A percentile compares a stretch with the other conserved stretches of the same genome.
Evolutionary conservation across 1,140 invertebrate genomes (phyloP).

Genomic region (Lucilia cuprina): DNA sequence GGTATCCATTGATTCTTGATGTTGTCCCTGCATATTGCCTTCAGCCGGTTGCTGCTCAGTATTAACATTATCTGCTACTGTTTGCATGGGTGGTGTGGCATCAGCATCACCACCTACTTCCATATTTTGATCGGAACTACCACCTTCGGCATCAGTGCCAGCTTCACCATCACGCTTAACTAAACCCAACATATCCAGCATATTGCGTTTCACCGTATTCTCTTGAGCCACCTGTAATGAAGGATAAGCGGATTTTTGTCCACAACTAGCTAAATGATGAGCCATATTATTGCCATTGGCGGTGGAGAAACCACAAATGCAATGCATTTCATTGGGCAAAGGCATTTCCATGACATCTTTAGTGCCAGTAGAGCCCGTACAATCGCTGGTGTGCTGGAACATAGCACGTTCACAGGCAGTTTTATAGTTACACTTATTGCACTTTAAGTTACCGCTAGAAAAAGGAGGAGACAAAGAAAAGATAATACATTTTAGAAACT

Average conservation of each 20-base stretch:
- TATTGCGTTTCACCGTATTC: conserved; percentile 66
- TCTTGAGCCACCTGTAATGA: conserved; percentile 67
- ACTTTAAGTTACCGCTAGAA: conserved; percentile 74
- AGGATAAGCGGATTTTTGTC: conserved; percentile 70
- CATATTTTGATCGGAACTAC: neutral
- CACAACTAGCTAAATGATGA: conserved; percentile 70
- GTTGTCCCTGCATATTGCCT: conserved; percentile 35
- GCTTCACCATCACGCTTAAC: conserved; percentile 61
- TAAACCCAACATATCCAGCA: conserved; percentile 67
- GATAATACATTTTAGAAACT: neutral
- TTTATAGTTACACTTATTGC: conserved; percentile 77
- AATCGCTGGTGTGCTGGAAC: conserved; percentile 71
- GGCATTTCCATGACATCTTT: conserved; percentile 63
- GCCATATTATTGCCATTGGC: conserved; percentile 73
- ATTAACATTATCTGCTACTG: conserved; percentile 21
- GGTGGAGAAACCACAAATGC: conserved; percentile 77
- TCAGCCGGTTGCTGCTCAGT: conserved; percentile 37
- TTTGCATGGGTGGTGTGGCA: neutral
- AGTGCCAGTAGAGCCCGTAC: conserved; percentile 63
- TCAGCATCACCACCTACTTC: conserved; percentile 42
- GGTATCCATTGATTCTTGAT: conserved; percentile 21
- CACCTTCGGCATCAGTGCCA: conserved; percentile 48
- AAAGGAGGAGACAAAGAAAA: conserved; percentile 16
- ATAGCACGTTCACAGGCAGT: conserved; percentile 79
- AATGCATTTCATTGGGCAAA: conserved; percentile 71